Conservation (phyloP, 2,113 vertebrate species). For the Sorex araneus region DNA sequence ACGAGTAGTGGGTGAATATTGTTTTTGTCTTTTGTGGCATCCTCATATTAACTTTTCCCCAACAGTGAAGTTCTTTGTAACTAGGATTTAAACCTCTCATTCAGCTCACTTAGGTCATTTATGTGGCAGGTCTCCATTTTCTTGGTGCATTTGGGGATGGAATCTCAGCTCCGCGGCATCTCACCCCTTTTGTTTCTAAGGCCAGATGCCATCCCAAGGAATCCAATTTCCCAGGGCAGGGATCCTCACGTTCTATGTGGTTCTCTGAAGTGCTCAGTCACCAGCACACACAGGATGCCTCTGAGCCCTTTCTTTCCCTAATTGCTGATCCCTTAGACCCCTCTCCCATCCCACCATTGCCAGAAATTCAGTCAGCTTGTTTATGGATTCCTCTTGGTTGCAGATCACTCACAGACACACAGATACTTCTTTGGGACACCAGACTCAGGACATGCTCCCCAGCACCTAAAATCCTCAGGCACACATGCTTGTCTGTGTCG, state of each 20-base stretch:
- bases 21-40: slow-evolving; percentile 18
- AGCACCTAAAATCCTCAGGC: not conserved
- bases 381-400: not conserved
- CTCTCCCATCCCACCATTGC: not conserved
- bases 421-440: not conserved
- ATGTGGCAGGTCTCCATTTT: not conserved
- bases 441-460: not conserved
- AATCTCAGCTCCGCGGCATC: not conserved
- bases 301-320: not conserved
- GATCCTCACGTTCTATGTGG: not conserved
- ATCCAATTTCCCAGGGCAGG: rapidly evolving
- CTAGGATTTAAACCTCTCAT: not conserved
- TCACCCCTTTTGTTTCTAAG: not conserved
- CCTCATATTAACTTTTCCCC: not conserved
- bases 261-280: not conserved
- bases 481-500: not conserved
- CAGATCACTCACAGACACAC: not conserved
- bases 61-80: not conserved
- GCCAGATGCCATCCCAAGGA: not conserved
- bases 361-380: not conserved
- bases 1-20: not conserved
- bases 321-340: not conserved
- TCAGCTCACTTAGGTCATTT: not conserved
- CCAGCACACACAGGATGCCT: too few species aligned
- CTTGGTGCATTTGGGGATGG: not conserved